Evolutionary conservation across 2,888 invertebrate genomes (phyloP).

Genomic region (Epsilonema sp.): DNA sequence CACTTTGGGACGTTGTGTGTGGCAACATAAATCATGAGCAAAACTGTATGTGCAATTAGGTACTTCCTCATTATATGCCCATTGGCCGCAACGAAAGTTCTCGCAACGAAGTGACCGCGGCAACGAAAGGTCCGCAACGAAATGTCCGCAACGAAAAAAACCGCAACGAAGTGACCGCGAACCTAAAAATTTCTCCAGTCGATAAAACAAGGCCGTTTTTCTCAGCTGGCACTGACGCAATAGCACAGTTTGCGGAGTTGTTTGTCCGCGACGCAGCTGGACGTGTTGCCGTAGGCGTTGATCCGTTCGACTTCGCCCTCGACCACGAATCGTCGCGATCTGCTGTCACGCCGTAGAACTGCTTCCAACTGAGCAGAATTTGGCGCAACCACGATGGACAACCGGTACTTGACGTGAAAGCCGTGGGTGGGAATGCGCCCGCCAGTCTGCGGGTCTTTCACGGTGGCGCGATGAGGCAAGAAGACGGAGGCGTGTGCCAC

Average conservation of each 20-base stretch:
- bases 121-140: too few species aligned
- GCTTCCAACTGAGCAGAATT: conserved; percentile 5
- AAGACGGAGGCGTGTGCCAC: neutral
- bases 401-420: conserved; percentile 3
- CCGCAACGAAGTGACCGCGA: too few species aligned
- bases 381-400: neutral
- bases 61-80: too few species aligned
- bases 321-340: neutral
- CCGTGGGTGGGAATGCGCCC: neutral
- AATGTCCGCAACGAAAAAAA: too few species aligned
- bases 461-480: neutral
- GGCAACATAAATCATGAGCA: too few species aligned
- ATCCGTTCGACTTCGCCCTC: conserved; percentile 6
- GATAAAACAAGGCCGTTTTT: too few species aligned
- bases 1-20: too few species aligned
- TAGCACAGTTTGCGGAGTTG: conserved; percentile 4
- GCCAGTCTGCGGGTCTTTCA: conserved; percentile 4
- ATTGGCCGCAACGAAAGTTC: too few species aligned
- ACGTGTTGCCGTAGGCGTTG: conserved; percentile 6
- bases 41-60: too few species aligned
- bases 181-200: too few species aligned
- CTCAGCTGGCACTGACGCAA: too few species aligned
- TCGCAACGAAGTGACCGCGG: too few species aligned
- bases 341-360: neutral
- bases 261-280: conserved; percentile 3